Evolutionary conservation across 2,888 invertebrate genomes (phyloP), one percentile per base, ranked within the genome.

Genomic region (Sesia bembeciformis): DNA sequence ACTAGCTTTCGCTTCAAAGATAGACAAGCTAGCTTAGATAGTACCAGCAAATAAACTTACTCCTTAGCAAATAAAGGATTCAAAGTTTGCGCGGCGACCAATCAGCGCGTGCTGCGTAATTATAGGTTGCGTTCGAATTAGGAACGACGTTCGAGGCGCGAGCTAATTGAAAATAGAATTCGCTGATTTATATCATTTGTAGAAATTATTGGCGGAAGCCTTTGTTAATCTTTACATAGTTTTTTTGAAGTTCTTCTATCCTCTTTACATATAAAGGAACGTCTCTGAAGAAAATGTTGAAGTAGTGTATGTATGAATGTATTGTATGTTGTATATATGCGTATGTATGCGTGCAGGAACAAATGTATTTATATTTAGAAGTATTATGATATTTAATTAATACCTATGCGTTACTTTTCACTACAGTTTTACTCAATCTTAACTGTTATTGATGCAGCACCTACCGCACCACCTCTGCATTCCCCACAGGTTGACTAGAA

Each of bases 121-220:
- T 86, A 87, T 88, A 88, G 80, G 74, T 68, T 74, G 72, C 72
- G 76, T 80, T 83, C 80, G 72, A 87, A 87, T 86, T 86, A 87
- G 87, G 84, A 79, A 71, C 80, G 78, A 75, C 74, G 76, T 71
- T 74, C 69, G 68, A 74, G 68, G 75, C 71, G 73, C 77, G 72
- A 68, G 77, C 76, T 82, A 81, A 84, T 82, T 83, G 80, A 80
- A 83, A 84, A 81, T 83, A 78, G 84, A 78, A 79, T 83, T 77
- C 64, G 62, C 74, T 75, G 81, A 81, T 81, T 81, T 79, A 76
- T 80, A 78, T 78, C 76, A 60, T 59, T 57, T 63, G 57, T 57
- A 60, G 61, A 40, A 52, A 6, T 40, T 3, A 4, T 41, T 54
- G 40, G 23, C 72, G 77, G 78, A 75, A 78, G 69, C 68, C 70